Percentiles rank a stretch among this genome's conserved stretches.
phyloP scores from a whole-genome alignment of 2,113 vertebrate genomes.

The Leucopsar rothschildi region DNA sequence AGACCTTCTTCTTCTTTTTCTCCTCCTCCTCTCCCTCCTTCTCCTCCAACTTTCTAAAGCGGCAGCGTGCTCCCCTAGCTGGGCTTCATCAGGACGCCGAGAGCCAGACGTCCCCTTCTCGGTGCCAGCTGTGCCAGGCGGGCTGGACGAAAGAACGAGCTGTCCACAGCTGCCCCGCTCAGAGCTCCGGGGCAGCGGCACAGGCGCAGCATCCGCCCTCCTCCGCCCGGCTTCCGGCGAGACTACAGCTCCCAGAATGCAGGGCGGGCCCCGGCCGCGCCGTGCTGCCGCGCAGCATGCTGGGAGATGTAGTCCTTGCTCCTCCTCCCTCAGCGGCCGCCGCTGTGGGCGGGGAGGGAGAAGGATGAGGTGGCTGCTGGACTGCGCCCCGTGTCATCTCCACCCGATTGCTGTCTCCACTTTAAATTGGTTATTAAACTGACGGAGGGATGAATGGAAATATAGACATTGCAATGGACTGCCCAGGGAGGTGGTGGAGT shows the following conservation, averaged over 20 bases:
- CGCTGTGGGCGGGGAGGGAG: neutral
- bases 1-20: neutral
- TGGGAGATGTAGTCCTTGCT: neutral
- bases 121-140: neutral
- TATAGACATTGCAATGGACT: neutral
- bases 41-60: neutral
- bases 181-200: neutral
- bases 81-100: neutral
- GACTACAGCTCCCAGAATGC: conserved; percentile 50
- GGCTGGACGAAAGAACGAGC: neutral
- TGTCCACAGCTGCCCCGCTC: accelerated
- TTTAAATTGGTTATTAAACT: neutral
- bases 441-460: no score
- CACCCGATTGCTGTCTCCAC: accelerated
- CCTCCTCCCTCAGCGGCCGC: accelerated
- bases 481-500: neutral
- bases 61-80: neutral
- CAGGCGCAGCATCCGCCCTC: neutral
- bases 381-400: accelerated
- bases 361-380: accelerated
- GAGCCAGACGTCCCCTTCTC: neutral
- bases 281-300: accelerated
- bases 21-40: neutral
- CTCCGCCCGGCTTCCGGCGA: neutral
- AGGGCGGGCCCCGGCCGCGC: accelerated